phyloP scores from a whole-genome alignment of 1,140 invertebrate genomes.

The Maniola jurtina region DNA sequence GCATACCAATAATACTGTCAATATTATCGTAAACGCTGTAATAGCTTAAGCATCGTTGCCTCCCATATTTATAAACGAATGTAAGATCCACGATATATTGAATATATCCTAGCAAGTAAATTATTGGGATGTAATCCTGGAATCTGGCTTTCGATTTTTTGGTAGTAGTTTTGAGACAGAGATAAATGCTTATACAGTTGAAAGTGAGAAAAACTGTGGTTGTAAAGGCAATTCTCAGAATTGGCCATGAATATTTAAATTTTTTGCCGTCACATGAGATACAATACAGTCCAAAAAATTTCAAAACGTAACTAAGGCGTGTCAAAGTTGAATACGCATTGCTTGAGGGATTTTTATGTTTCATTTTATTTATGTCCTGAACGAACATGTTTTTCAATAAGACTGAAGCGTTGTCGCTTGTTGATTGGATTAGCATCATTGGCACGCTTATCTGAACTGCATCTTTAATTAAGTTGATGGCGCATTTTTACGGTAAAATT shows the following conservation, averaged over 20 bases:
- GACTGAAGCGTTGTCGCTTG: not conserved
- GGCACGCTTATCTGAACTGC: not conserved
- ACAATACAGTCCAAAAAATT: slow-evolving; percentile 4
- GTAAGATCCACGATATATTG: slow-evolving; percentile 7
- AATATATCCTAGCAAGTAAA: not conserved
- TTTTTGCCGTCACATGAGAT: not conserved
- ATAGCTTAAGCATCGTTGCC: not conserved
- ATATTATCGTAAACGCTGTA: not conserved
- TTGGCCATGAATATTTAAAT: not conserved
- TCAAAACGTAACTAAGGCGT: not conserved
- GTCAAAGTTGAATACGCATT: not conserved
- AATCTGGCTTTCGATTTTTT: not conserved
- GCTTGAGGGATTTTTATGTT: not conserved
- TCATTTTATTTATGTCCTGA: not conserved
- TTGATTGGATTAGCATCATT: not conserved
- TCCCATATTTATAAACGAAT: slow-evolving; percentile 11
- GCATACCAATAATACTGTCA: not conserved
- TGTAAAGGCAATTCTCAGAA: not conserved
- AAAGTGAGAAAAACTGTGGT: not conserved
- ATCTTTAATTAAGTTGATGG: not conserved
- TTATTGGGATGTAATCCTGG: not conserved
- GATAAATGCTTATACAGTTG: not conserved
- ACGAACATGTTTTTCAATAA: not conserved
- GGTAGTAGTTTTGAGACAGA: not conserved
- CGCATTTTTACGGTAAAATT: not conserved